Evolutionary conservation across 2,797 vertebrate species (phyloP).

Genomic region (Xenops minutus): DNA sequence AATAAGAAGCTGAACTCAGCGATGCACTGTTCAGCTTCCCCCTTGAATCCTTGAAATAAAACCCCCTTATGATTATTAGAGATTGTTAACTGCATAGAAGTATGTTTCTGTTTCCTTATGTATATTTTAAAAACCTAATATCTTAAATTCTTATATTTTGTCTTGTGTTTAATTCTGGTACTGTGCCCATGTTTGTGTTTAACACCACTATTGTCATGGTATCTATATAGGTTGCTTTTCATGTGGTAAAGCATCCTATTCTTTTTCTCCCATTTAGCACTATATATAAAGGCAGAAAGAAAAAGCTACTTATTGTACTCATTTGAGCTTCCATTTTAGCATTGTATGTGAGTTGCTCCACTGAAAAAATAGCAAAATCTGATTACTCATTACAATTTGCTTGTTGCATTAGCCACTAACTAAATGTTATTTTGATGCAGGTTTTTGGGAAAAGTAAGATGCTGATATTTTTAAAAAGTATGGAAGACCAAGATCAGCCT

Average conservation of each 20-base stretch:
- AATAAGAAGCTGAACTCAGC: neutral
- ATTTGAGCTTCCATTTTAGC: neutral
- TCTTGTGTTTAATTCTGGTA: neutral
- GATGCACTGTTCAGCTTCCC: accelerated
- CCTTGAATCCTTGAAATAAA: neutral
- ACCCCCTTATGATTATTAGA: neutral
- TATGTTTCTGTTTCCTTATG: neutral
- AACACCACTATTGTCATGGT: neutral
- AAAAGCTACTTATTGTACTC: neutral
- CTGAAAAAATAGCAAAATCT: neutral
- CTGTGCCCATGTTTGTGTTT: neutral
- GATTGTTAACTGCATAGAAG: neutral
- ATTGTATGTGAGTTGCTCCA: neutral
- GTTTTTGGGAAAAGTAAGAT: neutral
- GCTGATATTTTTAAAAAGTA: neutral
- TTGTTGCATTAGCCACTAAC: neutral
- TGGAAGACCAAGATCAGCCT: neutral
- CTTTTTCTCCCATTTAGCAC: neutral
- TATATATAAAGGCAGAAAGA: neutral
- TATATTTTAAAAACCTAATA: neutral
- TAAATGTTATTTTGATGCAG: neutral
- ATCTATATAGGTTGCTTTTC: neutral
- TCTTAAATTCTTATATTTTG: neutral
- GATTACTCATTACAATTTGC: neutral
- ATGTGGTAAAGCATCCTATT: neutral